Base-by-base conservation (phyloP, 2,888 invertebrate genomes). In the Conus canariensis region DNA sequence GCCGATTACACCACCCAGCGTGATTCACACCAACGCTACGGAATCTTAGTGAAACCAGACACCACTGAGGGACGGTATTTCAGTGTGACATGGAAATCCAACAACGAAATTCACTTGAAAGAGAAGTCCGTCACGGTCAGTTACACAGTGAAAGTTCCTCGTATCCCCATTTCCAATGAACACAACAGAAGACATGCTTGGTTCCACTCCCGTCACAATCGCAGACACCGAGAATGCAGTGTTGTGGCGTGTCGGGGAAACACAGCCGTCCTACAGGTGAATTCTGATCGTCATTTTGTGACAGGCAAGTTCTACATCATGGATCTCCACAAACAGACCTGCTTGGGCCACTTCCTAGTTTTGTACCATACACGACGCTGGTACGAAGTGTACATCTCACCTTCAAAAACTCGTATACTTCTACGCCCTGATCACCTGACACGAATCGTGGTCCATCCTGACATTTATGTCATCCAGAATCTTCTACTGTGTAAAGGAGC, bases 351-450 rank as follows among this genome's bases (percentile, higher is more conserved):
- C 89, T 94, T 94, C 90, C 86, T 93, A 12, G 92, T 94, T 10
- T 90, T 92, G 85, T 93, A 93, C 87, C 93, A 92, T 80, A 92
- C 92, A 64, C 91, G 92, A 10, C 92, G 93, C 19, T 94, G 94
- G 94, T 94, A 93, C 60, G 94, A 94, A 91, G 93, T 93, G 22
- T 94, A 94, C 90, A 93, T 94, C 67, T 94, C 94, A 0, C 94
- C 94, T 0, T 93, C 92, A 60, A 93, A 93, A 58, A 90, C 92
- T 14, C 90, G 92, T 12, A 93, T 94, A 25, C 88, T 94, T 5
- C 88, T 94, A 85, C 91, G 94, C 45, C 94, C 94, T 1, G 94
- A 94, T 85, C 92, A 93, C 74, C 91, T 93, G 60, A 92, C 93
- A 12, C 90, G 93, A 12, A 90, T 93, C 56, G 92, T 93, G 83